Evolutionary conservation across 2,113 vertebrate species (phyloP), one percentile per base, ranked within the genome.

Genomic region (Anser brachyrhynchus): DNA sequence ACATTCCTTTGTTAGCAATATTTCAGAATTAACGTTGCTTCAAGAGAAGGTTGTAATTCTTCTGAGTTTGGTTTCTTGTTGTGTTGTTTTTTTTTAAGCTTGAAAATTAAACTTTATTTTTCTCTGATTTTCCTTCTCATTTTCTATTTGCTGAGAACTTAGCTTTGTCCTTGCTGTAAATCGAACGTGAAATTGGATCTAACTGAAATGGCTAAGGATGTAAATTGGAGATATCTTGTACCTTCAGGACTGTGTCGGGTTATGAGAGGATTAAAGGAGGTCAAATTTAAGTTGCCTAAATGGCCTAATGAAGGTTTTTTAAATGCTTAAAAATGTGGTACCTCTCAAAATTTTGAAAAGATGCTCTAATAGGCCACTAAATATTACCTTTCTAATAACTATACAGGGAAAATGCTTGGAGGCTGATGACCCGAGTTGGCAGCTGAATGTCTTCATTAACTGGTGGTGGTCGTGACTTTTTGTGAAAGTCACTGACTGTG

Each of bases 171-270:
- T 22, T 92, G 55, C 54, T 87, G 84, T 65, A 84, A 78, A 94
- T n/a, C 78, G 74, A 92, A 90, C 46, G 35, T 57, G 29, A 91
- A 79, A 87, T 66, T 84, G 51, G 39, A 87, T 92, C 95, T 84
- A 84, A 51, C 58, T 79, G 55, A 79, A 86, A 72, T n/a, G 44
- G n/a, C 69, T 84, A 41, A 92, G 19, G 29, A 6, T 1, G 2
- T 77, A 85, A 77, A 80, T 88, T 51, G 18, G 39, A 84, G 31
- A 11, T 70, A 25, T 37, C 90, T 95, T 76, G 44, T 79, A 39
- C 20, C 28, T 93, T 83, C 55, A 58, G 41, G 54, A 71, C 35
- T 71, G 13, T 71, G 12, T 55, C 39, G 69, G 59, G 64, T 22
- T 51, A 41, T 44, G 67, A 54, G n/a, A 75, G n/a, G 41, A 89